A percentile compares a stretch with the other conserved stretches of the same genome.
Evolutionary conservation across 2,797 vertebrate genomes (phyloP).

Genomic region (Gobio occitaniae): DNA sequence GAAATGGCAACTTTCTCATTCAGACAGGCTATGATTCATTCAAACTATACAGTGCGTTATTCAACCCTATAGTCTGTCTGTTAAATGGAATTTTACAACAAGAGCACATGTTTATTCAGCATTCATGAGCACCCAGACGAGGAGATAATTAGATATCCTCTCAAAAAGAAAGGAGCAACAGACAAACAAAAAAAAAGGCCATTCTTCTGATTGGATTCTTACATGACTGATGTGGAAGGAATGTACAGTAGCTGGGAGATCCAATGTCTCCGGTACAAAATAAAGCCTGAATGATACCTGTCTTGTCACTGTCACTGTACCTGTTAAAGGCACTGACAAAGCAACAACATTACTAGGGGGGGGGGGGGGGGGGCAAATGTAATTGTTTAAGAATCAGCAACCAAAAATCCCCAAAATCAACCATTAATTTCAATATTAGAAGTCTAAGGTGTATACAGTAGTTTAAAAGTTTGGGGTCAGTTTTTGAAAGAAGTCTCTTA

Average conservation of each 20-base stretch:
- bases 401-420: background rate
- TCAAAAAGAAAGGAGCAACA: slow-evolving; percentile 69
- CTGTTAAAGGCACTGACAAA: background rate
- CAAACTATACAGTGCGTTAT: slow-evolving; percentile 40
- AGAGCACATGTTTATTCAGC: slow-evolving; percentile 69
- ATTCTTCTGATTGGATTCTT: slow-evolving; percentile 70
- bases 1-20: slow-evolving; percentile 5
- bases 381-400: background rate
- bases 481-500: background rate
- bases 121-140: slow-evolving; percentile 74
- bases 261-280: background rate
- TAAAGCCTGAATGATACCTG: background rate
- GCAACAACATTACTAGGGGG: background rate
- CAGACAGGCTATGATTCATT: slow-evolving; percentile 17
- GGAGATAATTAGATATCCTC: slow-evolving; percentile 79
- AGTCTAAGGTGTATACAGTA: background rate
- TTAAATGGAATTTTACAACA: slow-evolving; percentile 59
- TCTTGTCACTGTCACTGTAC: slow-evolving; percentile 5
- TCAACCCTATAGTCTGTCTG: slow-evolving; percentile 58
- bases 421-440: background rate
- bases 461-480: background rate
- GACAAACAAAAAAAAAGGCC: slow-evolving; percentile 65
- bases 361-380: background rate
- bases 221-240: slow-evolving; percentile 49
- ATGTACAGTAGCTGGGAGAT: slow-evolving; percentile 42